Evolutionary conservation across 1,140 invertebrate genomes (phyloP), one percentile per base, ranked within the genome.

Genomic region (Bilobella aurantiaca): DNA sequence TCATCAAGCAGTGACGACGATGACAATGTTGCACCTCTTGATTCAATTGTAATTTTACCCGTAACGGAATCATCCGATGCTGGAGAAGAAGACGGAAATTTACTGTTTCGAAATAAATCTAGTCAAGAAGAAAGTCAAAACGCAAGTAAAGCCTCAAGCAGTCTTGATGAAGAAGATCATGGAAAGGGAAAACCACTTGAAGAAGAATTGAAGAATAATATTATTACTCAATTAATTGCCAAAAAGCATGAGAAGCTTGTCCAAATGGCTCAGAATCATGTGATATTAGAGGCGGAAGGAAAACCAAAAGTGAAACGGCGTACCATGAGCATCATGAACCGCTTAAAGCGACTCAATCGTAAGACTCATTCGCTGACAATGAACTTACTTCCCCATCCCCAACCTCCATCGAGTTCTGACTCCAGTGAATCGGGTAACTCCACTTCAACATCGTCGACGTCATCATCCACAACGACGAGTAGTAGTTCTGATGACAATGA

Each of bases 211-310:
- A 53, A 63, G 8, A 47, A 27, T 16, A 69, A 69, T 61, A 63
- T 69, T 29, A 62, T 69, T 3, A 69, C 65, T 25, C 31, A 59
- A 31, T 32, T 69, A 23, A 69, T 69, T 59, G 49, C 61, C 3
- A 57, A 56, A 23, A 65, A 63, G 31, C 53, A 66, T 53, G 58
- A 59, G 21, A 32, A 53, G 31, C 57, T 65, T 1, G 3, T 53
- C 29, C n/a, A 42, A 23, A 46, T 63, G 47, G 68, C 68, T n/a
- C 34, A 47, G 58, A 31, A 60, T 8, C 47, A 62, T 1, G 46
- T 65, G 37, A 14, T 62, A 12, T 47, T 64, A 31, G 68, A 66
- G 61, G 1, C 16, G 1, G 28, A 63, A 25, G 21, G 42, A 30
- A 63, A 63, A 18, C 12, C 29, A 27, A 12, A 8, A 8, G 29